Evolutionary conservation across 2,888 invertebrate species (phyloP), one percentile per base, ranked within the genome.

Genomic region (Quadroppia sp.): DNA sequence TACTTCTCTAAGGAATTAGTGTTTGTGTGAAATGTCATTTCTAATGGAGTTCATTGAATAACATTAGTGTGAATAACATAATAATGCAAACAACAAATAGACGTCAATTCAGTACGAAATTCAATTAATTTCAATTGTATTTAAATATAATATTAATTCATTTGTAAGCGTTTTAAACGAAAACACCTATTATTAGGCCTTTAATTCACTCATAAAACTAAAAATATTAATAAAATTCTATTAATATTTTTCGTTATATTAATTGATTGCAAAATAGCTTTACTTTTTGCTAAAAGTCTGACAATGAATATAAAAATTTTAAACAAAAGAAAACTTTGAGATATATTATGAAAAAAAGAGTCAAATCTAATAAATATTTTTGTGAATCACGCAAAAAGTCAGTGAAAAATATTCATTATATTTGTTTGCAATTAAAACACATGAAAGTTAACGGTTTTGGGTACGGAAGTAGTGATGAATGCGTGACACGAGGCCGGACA

Each of bases 401-500:
- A 23, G 28, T 11, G 13, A 28, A 56, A 56, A 56, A 15, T 56
- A 56, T 45, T 53, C 4, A 50, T n/a, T 20, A n/a, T n/a, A 64
- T 64, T 36, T 32, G 32, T 36, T 64, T 32, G 4, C 15, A 20
- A 32, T 32, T 61, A 23, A 53, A 11, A 25, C 23, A 4, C 1
- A 28, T 23, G 11, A 28, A 11, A 45, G 28, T 45, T 69, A 69
- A 69, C 69, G 69, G 69, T 45, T 40, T 20, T n/a, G n/a, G n/a
- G 23, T 69, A 17, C 42, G 69, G 69, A 69, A 69, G 42, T 25
- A 45, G 69, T 15, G 69, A 36, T 42, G 42, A 69, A 17, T 69
- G 69, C 69, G 69, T 69, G 69, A 69, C 69, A 69, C 69, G 69
- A 69, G 69, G 69, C 42, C 69, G 69, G 23, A 9, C 69, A 15